A percentile compares a stretch with the other conserved stretches of the same genome.
phyloP scores from a whole-genome alignment of 2,888 invertebrate species.

The Archips xylosteana region DNA sequence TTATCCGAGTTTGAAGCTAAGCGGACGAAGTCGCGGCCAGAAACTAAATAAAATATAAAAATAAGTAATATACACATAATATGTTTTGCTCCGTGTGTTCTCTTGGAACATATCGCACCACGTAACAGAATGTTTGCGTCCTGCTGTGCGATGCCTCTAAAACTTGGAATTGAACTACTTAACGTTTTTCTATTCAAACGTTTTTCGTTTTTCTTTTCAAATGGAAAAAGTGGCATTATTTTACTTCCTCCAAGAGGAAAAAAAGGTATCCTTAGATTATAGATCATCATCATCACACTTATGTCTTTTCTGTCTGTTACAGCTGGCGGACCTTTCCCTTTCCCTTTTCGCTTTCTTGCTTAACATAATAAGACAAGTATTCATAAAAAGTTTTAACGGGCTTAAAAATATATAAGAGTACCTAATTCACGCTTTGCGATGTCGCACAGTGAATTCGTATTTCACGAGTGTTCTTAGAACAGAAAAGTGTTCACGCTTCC shows the following conservation, averaged over 20 bases:
- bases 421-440: neutral
- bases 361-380: neutral
- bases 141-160: too few species aligned
- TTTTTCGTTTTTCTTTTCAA: too few species aligned
- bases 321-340: neutral
- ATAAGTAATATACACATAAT: too few species aligned
- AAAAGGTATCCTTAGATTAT: neutral
- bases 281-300: neutral
- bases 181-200: too few species aligned
- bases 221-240: too few species aligned
- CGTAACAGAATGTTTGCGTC: too few species aligned
- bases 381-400: neutral
- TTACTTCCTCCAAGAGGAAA: neutral
- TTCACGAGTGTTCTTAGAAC: neutral
- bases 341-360: neutral
- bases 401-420: neutral
- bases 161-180: too few species aligned
- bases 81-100: too few species aligned
- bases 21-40: too few species aligned
- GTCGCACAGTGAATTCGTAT: neutral
- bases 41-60: too few species aligned
- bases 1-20: too few species aligned
- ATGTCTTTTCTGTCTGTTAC: constrained; percentile 1
- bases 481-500: neutral
- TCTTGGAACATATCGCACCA: too few species aligned